Base-by-base conservation (phyloP, 92 coral and sea anemone genomes). In the Chrysogorgia sp. region DNA sequence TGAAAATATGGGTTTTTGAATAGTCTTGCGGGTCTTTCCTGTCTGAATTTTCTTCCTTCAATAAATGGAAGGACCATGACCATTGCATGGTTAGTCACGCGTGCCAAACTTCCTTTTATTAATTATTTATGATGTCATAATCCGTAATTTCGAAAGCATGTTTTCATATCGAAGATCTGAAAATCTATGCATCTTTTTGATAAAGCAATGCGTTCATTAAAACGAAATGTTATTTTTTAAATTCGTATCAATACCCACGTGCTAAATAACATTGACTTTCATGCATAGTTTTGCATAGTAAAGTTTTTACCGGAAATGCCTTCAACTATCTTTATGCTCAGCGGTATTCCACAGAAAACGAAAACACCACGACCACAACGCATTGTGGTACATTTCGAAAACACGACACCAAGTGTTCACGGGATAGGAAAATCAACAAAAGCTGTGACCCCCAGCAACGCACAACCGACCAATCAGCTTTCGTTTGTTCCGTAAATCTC, bases 391-490 rank as follows among this genome's bases (percentile, higher is more conserved):
- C 53, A 47, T 12, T 6, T 15, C 15, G n/a, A 19, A 20, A 13
- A 17, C 1, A 32, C 55, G 61, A 47, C 61, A 24, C 40, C 76
- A 69, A 30, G 24, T 34, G 31, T 17, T 43, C 40, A 30, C 23
- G 76, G 76, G 60, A 47, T 7, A 49, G 45, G 30, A 14, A 40
- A 69, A 69, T 35, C 23, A 23, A 23, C 40, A 17, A 10, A 37
- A 31, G 2, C 21, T 26, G 1, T 6, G 34, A n/a, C 66, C 47
- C 50, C 63, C 58, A 50, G 41, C 43, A 50, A 8, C 30, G 59
- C 65, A 55, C 34, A 34, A 56, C 10, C 23, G 29, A 56, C 79
- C 79, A 72, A 72, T 72, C 64, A 72, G n/a, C 29, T 50, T 31
- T 7, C 5, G 58, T 40, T 25, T 13, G 24, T 7, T 1, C 9